These are phyloP conservation scores for Melanargia galathea DNA, from an alignment of 2,888 invertebrate genomes.

Conservation along the genomic window DNA sequence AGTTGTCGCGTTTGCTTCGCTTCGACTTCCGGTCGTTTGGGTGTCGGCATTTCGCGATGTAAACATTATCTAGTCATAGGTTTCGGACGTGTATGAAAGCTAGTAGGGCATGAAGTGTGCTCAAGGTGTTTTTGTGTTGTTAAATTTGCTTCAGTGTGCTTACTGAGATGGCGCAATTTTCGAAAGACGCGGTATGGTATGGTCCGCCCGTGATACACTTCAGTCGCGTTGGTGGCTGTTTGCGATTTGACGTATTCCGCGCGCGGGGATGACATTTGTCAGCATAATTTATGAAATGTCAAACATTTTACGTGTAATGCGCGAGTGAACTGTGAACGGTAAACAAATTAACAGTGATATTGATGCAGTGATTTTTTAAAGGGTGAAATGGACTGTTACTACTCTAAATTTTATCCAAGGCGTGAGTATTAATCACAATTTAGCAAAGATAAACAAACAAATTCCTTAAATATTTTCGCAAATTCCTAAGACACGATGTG, in stretches of 20 bases:
- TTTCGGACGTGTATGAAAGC: constrained; percentile 71
- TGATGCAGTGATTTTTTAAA: constrained; percentile 67
- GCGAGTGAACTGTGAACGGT: constrained; percentile 80
- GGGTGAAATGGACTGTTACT: constrained; percentile 81
- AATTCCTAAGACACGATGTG: constrained; percentile 53
- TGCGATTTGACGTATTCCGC: constrained; percentile 83
- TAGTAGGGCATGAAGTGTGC: constrained; percentile 78
- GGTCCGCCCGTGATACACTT: constrained; percentile 82
- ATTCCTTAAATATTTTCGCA: constrained; percentile 68
- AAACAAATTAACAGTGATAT: constrained; percentile 78
- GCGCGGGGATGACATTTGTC: constrained; percentile 81
- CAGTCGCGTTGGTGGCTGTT: constrained; percentile 83
- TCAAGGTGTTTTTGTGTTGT: constrained; percentile 81
- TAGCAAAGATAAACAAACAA: constrained; percentile 73
- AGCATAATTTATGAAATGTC: constrained; percentile 80
- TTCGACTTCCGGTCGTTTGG: constrained; percentile 81
- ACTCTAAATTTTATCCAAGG: constrained; percentile 80
- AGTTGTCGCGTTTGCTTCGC: constrained; percentile 88
- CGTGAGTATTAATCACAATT: constrained; percentile 75
- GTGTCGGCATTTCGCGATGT: constrained; percentile 82
- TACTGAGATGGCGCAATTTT: constrained; percentile 83
- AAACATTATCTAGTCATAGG: constrained; percentile 81
- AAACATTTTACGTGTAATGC: constrained; percentile 74
- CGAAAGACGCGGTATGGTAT: constrained; percentile 83
- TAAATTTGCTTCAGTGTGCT: constrained; percentile 80